Conservation (phyloP, 64 coral and sea anemone genomes). For the Montipora foliosa region DNA sequence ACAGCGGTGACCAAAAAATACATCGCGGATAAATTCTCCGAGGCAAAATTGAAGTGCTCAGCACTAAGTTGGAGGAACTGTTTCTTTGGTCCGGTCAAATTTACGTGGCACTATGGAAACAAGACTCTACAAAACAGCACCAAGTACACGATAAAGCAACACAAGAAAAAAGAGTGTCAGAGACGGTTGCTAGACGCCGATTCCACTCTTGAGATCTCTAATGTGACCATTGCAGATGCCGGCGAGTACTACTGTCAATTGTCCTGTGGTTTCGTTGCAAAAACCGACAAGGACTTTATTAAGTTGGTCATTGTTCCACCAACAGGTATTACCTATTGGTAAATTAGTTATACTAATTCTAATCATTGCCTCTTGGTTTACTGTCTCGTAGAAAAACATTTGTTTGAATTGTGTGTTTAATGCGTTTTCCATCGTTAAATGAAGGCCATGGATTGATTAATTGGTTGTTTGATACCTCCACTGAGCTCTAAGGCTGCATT, state of each 20-base stretch:
- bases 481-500: no score
- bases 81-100: neutral
- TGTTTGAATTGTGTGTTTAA: no score
- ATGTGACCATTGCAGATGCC: neutral
- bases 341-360: no score
- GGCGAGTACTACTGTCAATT: neutral
- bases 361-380: no score
- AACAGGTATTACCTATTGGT: no score
- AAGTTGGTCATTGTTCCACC: neutral
- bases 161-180: neutral
- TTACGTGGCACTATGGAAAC: neutral
- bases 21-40: neutral
- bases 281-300: neutral
- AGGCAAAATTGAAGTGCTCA: neutral
- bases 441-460: no score
- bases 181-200: neutral
- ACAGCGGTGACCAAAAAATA: neutral
- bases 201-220: neutral
- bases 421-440: no score
- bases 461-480: no score
- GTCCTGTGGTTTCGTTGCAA: neutral
- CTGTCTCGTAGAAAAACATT: no score
- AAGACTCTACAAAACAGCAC: neutral
- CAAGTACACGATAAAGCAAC: neutral
- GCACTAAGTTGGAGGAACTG: neutral